A percentile compares a stretch with the other conserved stretches of the same genome.
Conservation (phyloP, 2,113 vertebrate species). For the Heterotilapia buettikoferi region DNA sequence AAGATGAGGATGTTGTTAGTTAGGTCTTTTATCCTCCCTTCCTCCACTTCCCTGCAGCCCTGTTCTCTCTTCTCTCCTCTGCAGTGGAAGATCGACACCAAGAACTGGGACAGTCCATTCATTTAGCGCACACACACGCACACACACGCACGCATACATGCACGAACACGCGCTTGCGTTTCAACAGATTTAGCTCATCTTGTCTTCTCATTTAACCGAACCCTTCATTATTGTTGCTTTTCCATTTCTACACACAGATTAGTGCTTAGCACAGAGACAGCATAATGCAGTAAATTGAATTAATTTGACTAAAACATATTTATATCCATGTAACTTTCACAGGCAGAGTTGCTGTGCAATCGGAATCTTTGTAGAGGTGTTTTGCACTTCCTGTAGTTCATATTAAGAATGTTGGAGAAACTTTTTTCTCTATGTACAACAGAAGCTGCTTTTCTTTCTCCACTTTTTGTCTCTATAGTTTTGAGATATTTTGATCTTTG, state of each 20-base stretch:
- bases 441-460: background rate
- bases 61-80: constrained; percentile 9
- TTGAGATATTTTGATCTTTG: background rate
- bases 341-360: background rate
- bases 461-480: background rate
- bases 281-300: background rate
- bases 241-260: background rate
- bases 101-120: constrained; percentile 54
- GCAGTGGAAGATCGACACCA: constrained; percentile 34
- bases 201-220: background rate
- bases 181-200: background rate
- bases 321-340: background rate
- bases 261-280: background rate
- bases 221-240: background rate
- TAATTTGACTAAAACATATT: background rate
- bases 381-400: background rate
- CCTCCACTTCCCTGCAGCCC: constrained; percentile 19
- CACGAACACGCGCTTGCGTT: background rate
- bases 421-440: background rate
- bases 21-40: constrained; percentile 8
- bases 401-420: background rate
- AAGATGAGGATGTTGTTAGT: constrained; percentile 36
- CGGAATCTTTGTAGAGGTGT: background rate
- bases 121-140: background rate
- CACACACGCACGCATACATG: background rate